Evolutionary conservation across 2,888 invertebrate genomes (phyloP), one percentile per base, ranked within the genome.

Genomic region (Pardosa pseudoannulata): DNA sequence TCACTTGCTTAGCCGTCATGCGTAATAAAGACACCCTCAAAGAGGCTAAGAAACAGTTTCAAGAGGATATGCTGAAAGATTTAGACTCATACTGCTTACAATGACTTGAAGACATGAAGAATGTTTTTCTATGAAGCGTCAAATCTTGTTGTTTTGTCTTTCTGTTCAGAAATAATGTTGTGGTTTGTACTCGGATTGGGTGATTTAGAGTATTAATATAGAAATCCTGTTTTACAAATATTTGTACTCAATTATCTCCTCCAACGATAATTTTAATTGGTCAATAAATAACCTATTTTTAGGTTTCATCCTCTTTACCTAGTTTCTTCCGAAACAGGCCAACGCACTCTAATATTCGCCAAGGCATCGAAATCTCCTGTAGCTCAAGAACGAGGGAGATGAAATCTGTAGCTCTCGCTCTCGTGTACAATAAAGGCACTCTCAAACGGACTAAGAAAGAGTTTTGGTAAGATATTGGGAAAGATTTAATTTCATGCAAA

Each of bases 331-430:
- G 78, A 70, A 5, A 90, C 88, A 3, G 85, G 89, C 32, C 88
- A 88, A 67, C 91, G 91, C 67, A 90, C 91, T 0, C 89, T 89
- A 36, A 90, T 89, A 1, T 91, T 91, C 87, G 89, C 90, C 0
- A 88, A 76, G 9, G 90, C 89, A 39, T 88, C 91, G 41, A 88
- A 81, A 29, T 28, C 76, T 36, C 36, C 50, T 0, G 74, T 74
- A 9, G 89, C 89, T 27, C 90, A 90, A 83, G 67, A 19, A 13
- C 72, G 9, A 70, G 28, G 1, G 89, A 89, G n/a, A 89, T 90
- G 7, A 90, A 90, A 74, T 72, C 88, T 0, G 82, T 90, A 88
- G 90, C 90, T 1, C 79, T 89, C 81, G 90, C 90, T 0, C 88
- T 90, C 19, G 71, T 90, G 39, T 41, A 50, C 16, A 31, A 89